Base-by-base conservation (phyloP, 2,797 vertebrate genomes). In the Acestrorhynchus altus region DNA sequence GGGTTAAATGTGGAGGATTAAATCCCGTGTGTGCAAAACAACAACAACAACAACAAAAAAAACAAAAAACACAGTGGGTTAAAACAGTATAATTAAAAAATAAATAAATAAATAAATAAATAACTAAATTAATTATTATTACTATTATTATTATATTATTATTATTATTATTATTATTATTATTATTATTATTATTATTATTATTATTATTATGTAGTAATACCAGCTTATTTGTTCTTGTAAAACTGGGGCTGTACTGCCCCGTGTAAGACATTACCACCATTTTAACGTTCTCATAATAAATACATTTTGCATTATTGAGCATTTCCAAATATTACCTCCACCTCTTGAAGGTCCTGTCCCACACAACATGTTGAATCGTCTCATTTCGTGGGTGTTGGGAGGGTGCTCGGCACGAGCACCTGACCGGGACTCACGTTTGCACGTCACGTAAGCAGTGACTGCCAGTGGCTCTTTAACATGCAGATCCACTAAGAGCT, bases 361-460 rank as follows among this genome's bases (percentile, higher is more conserved):
- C 52, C 28, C 44, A 76, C 26, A 69, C 24, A n/a, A 8, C 65
- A 51, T 1, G 6, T 9, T 77, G 39, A 61, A 77, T 52, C 46
- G 52, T 56, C 35, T 57, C 13, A 44, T 15, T 40, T 20, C 39
- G 42, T 4, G 15, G 24, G 54, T 35, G 65, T 70, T 0, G 3
- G 20, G 12, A 6, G 15, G 24, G 22, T 6, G 11, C 3, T 28
- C 22, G 24, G 1, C 2, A 13, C 57, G 8, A 35, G 28, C 42
- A 15, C 20, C 40, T 67, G 65, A 67, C 44, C 6, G 66, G 4
- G 18, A 35, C 47, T 52, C 46, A 68, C 1, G 39, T 52, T 68
- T 35, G 16, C 66, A 68, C 51, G 26, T 68, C 66, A 68, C 15
- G 46, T 68, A 31, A 68, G 46, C 46, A 31, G 16, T 20, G 66